Evolutionary conservation across 2,113 vertebrate genomes (phyloP), one percentile per base, ranked within the genome.

Genomic region (Hoplias malabaricus): DNA sequence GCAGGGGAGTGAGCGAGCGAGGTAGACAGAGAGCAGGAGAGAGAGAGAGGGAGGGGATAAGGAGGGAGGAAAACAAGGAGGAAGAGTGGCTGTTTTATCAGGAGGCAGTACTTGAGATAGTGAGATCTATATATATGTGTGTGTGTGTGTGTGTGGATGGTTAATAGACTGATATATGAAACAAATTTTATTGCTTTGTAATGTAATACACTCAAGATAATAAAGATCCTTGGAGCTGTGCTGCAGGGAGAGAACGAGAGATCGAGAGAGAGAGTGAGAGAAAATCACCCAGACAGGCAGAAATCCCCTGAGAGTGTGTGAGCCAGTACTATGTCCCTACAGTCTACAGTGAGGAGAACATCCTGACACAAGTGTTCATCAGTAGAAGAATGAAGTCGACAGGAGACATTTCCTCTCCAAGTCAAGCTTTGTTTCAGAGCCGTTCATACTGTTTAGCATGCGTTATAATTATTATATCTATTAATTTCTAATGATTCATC

Each of bases 31-130:
- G 73, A 36, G 82, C 54, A 66, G 8, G 43, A 63, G 80, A 33
- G 77, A 40, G 48, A 59, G 83, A 75, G 57, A 23, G 42, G 48
- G 38, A 0, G 78, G 42, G 70, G 33, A 73, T 69, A 61, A 43
- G 71, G 33, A 48, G 67, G 73, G 70, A 71, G 38, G 61, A 70
- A 59, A 57, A 73, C 25, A 76, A 11, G 57, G 31, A 33, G 34
- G 14, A 13, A 57, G 19, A 57, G 43, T 61, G 14, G 33, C 59
- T 53, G 42, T 31, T 33, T 21, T 65, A 9, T 72, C 16, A 3
- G 59, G 21, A 21, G 33, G n/a, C 59, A 63, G 59, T 33, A 63
- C 27, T 70, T 68, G 57, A 38, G 78, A 68, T 2, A 75, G 38
- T 8, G 57, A 61, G 53, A 43, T n/a, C n/a, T n/a, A n/a, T n/a